These are phyloP conservation scores for Poeciliopsis infans DNA, from an alignment of 2,797 vertebrate genomes.

Conservation along the genomic window DNA sequence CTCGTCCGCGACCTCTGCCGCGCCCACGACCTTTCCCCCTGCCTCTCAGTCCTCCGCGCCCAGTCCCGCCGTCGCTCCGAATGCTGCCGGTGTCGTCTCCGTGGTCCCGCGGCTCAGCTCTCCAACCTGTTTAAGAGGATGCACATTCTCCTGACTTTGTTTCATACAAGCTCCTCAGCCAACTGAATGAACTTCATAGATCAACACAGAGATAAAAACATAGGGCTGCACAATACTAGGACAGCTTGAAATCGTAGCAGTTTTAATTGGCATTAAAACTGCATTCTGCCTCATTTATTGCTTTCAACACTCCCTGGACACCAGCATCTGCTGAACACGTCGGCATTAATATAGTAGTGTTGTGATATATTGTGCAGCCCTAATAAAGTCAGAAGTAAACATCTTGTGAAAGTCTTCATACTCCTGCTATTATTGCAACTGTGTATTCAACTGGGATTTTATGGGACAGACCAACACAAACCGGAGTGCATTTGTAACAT, in stretches of 20 bases:
- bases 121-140: constrained; percentile 82
- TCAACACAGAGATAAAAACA: not conserved
- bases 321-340: not conserved
- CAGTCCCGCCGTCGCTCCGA: constrained; percentile 82
- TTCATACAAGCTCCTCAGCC: not conserved
- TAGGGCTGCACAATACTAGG: not conserved
- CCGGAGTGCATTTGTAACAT: not conserved
- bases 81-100: constrained; percentile 84
- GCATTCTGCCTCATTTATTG: not conserved
- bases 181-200: not conserved
- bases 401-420: not conserved
- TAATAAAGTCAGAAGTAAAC: not conserved
- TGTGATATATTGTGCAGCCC: not conserved
- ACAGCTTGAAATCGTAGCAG: not conserved
- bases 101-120: constrained; percentile 86
- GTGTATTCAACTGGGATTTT: not conserved
- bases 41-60: constrained; percentile 83
- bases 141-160: not conserved
- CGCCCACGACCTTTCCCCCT: constrained; percentile 87
- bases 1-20: constrained; percentile 90
- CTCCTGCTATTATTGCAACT: not conserved
- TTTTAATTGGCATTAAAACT: not conserved
- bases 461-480: not conserved
- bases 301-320: not conserved
- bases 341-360: not conserved